phyloP scores from a whole-genome alignment of 2,113 vertebrate genomes.

The Agelaius tricolor region DNA sequence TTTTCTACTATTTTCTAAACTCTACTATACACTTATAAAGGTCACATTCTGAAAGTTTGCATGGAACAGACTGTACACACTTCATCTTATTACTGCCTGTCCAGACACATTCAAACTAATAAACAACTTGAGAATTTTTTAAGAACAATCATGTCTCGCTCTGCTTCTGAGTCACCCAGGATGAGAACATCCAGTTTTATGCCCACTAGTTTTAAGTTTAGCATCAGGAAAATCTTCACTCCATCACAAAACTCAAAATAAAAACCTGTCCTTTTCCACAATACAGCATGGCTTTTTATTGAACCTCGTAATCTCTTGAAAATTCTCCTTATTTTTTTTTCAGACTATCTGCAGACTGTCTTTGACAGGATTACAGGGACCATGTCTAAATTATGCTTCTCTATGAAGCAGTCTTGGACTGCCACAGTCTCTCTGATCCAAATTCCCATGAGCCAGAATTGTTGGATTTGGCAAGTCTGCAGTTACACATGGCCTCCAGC shows the following conservation, averaged over 20 bases:
- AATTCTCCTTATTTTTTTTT: neutral
- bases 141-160: neutral
- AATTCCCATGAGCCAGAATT: slow-evolving; percentile 27
- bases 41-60: neutral
- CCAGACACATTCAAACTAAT: neutral
- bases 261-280: neutral
- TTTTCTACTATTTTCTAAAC: neutral
- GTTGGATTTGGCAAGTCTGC: slow-evolving; percentile 38
- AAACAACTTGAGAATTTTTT: neutral
- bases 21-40: neutral
- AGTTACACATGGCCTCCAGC: slow-evolving; percentile 38
- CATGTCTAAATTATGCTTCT: slow-evolving; percentile 43
- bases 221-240: neutral
- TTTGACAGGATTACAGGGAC: slow-evolving; percentile 5
- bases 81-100: neutral
- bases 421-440: neutral
- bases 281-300: neutral
- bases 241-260: neutral
- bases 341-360: neutral
- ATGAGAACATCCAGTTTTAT: slow-evolving; percentile 11
- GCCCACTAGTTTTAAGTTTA: slow-evolving; percentile 18
- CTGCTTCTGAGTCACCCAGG: slow-evolving; percentile 16
- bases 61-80: neutral
- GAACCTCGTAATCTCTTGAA: neutral
- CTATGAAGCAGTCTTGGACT: slow-evolving; percentile 24